phyloP scores from a whole-genome alignment of 2,797 vertebrate genomes.

The Myripristis murdjan region DNA sequence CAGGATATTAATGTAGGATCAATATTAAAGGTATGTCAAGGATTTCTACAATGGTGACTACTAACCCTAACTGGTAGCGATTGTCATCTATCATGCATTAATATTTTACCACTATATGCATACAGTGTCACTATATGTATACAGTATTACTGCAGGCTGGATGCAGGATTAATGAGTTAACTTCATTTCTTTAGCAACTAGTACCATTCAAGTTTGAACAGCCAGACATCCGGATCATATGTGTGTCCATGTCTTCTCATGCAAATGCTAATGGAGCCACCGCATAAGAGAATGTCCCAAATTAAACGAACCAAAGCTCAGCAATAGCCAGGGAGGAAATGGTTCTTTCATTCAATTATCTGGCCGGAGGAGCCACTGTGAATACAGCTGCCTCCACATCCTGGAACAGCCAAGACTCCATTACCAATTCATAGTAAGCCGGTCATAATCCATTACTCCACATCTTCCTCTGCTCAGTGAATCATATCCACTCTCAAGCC shows the following conservation, averaged over 20 bases:
- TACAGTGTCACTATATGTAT: too few species aligned
- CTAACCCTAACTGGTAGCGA: too few species aligned
- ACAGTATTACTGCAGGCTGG: too few species aligned
- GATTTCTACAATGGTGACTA: too few species aligned
- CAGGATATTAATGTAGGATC: too few species aligned
- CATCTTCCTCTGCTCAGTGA: not conserved
- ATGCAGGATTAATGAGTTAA: too few species aligned
- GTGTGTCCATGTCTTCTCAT: not conserved
- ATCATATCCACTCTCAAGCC: not conserved
- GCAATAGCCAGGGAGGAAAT: conserved; percentile 33
- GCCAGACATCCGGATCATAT: not conserved
- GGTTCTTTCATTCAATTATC: conserved; percentile 44
- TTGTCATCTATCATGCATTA: too few species aligned
- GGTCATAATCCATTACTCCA: not conserved
- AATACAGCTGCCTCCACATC: conserved; percentile 25
- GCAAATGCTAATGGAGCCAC: not conserved
- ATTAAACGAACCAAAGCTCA: conserved; percentile 30
- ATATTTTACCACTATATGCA: too few species aligned
- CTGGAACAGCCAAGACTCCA: conserved; percentile 6
- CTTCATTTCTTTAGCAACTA: too few species aligned
- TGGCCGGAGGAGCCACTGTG: conserved; percentile 15
- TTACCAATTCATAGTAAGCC: conserved; percentile 12
- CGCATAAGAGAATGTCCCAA: not conserved
- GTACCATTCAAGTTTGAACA: too few species aligned
- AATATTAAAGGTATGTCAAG: too few species aligned